A percentile compares a stretch with the other conserved stretches of the same genome.
Conservation (phyloP, 2,113 vertebrate genomes). For the Aleadryas rufinucha region DNA sequence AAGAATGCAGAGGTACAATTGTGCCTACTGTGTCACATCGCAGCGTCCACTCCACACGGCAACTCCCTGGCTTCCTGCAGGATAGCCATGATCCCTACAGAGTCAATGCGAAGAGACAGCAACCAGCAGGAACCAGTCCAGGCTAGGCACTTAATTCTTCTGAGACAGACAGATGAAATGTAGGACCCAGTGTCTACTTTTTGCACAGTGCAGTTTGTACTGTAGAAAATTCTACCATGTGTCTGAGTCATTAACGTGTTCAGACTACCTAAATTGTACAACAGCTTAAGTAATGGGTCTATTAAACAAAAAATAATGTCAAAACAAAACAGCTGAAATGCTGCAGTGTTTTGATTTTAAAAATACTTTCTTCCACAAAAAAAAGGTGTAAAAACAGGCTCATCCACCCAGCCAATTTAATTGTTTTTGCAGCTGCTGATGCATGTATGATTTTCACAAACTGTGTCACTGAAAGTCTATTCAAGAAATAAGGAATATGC, state of each 20-base stretch:
- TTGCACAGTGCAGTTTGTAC: background rate
- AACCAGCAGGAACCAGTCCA: background rate
- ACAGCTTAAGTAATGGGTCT: background rate
- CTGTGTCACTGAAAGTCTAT: background rate
- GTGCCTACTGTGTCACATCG: rapidly evolving
- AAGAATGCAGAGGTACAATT: background rate
- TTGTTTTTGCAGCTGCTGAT: background rate
- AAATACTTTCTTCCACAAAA: background rate
- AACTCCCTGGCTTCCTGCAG: background rate
- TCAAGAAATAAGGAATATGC: background rate
- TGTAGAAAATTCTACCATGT: background rate
- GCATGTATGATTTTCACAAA: background rate
- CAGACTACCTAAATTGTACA: background rate
- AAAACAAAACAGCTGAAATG: background rate
- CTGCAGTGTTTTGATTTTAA: background rate
- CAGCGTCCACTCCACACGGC: background rate
- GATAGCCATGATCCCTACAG: background rate
- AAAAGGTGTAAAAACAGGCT: background rate
- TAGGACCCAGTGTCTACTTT: background rate
- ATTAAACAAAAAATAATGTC: background rate
- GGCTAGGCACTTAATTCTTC: background rate
- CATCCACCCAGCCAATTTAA: background rate
- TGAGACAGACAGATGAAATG: background rate
- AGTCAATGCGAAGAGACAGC: background rate
- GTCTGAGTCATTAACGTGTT: background rate